These are phyloP conservation scores for Leucopsar rothschildi DNA, from an alignment of 2,113 vertebrate genomes.

Conservation along the genomic window DNA sequence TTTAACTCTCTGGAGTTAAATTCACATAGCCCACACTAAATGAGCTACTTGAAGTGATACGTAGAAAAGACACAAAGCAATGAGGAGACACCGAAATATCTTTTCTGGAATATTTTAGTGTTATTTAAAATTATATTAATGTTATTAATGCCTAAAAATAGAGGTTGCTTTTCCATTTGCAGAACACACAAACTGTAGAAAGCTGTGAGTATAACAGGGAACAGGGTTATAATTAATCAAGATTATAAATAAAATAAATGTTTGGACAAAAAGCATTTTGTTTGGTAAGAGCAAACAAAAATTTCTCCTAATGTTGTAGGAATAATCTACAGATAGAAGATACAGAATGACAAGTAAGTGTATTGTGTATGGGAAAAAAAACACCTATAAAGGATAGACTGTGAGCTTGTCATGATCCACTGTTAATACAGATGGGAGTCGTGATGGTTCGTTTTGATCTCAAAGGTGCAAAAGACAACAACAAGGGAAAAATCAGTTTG, in stretches of 20 bases:
- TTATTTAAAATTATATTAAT: neutral
- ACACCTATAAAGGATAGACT: neutral
- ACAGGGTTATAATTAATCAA: neutral
- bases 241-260: neutral
- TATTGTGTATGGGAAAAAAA: neutral
- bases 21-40: neutral
- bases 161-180: neutral
- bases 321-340: neutral
- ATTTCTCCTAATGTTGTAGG: neutral
- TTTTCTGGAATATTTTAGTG: neutral
- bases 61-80: neutral
- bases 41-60: neutral
- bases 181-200: neutral
- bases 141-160: neutral
- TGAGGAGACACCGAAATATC: neutral
- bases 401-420: too few relatives aligned
- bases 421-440: too few relatives aligned
- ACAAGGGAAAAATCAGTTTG: too few relatives aligned
- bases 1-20: neutral
- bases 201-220: neutral
- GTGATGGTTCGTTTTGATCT: too few relatives aligned
- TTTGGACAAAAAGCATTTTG: fast-evolving
- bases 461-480: too few relatives aligned
- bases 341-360: neutral
- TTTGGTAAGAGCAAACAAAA: neutral